Base-by-base conservation (phyloP, 2,797 vertebrate genomes). In the Ceryle rudis region DNA sequence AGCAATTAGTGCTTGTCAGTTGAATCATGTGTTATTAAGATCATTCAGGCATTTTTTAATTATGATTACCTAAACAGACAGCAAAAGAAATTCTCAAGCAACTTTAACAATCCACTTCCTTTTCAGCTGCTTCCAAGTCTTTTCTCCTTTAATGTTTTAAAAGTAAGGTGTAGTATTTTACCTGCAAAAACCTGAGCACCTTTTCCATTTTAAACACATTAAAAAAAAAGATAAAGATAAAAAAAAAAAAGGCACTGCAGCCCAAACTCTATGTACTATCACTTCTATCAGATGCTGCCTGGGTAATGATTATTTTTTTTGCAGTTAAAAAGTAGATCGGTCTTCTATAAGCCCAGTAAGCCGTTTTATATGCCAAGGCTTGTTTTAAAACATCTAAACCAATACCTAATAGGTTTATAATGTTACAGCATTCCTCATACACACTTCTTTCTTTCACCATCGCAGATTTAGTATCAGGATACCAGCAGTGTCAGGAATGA, bases 21-120 rank as follows among this genome's bases (percentile, higher is more conserved):
- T 98, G 98, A 98, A 98, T 98, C 98, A 98, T 98, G 98, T 98
- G 98, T 98, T 98, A 98, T 98, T 98, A 98, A 98, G 98, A 98
- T 98, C 98, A 98, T 97, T 98, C 98, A 98, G 97, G 98, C 98
- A 98, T 98, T 98, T 98, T 98, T 98, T 98, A 98, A 98, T 98
- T 98, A 98, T 81, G 97, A 98, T 97, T 97, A 98, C 97, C 92
- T 97, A 98, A 98, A 98, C 97, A 98, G 98, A 98, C 98, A 98
- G 98, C 97, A 97, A 97, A 98, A 95, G 97, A 97, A 97, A 97
- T 96, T 97, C 97, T 96, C 97, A 96, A 97, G 97, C 97, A 98
- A 98, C 97, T 98, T 97, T 96, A 97, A 98, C 97, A 98, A 97
- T 97, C 96, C 95, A 98, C 97, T 98, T 98, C 98, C 98, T 98